A percentile compares a stretch with the other conserved stretches of the same genome.
phyloP scores from a whole-genome alignment of 2,888 invertebrate genomes.

The Gastracanthus pulcherrimus region DNA sequence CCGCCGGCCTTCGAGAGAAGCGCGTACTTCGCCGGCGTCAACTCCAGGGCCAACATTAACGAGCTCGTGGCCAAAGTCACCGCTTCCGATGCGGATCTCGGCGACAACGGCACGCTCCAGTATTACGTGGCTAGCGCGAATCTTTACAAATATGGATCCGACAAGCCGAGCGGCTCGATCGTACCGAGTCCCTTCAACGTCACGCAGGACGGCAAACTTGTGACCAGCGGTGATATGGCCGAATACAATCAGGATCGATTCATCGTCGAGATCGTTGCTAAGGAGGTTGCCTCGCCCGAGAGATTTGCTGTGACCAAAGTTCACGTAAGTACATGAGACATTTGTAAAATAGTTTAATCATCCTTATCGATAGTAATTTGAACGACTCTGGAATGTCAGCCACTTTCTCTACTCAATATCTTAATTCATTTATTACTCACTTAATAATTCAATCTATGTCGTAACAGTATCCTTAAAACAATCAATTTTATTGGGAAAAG shows the following conservation, averaged over 20 bases:
- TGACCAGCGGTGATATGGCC: constrained; percentile 89
- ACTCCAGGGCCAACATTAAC: constrained; percentile 87
- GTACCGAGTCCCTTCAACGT: constrained; percentile 93
- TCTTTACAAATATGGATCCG: constrained; percentile 88
- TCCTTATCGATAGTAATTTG: too few species aligned
- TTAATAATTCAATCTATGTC: too few species aligned
- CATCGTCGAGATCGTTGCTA: constrained; percentile 89
- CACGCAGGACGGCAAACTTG: constrained; percentile 84
- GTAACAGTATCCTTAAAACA: too few species aligned
- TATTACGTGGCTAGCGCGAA: constrained; percentile 91
- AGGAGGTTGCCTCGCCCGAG: constrained; percentile 88
- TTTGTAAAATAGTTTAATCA: background rate
- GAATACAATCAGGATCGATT: constrained; percentile 95
- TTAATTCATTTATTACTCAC: too few species aligned
- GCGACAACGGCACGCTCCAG: constrained; percentile 89
- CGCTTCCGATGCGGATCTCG: constrained; percentile 90
- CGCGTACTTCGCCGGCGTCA: constrained; percentile 86
- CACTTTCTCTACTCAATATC: too few species aligned
- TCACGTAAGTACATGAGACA: constrained; percentile 83
- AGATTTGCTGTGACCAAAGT: constrained; percentile 87
- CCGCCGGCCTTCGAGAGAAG: constrained; percentile 85
- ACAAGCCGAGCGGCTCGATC: constrained; percentile 89
- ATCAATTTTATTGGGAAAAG: too few species aligned
- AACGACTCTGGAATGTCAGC: too few species aligned
- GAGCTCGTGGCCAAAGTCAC: constrained; percentile 86